Conservation (phyloP, 2,113 vertebrate genomes). For the Festucalex cinctus region DNA sequence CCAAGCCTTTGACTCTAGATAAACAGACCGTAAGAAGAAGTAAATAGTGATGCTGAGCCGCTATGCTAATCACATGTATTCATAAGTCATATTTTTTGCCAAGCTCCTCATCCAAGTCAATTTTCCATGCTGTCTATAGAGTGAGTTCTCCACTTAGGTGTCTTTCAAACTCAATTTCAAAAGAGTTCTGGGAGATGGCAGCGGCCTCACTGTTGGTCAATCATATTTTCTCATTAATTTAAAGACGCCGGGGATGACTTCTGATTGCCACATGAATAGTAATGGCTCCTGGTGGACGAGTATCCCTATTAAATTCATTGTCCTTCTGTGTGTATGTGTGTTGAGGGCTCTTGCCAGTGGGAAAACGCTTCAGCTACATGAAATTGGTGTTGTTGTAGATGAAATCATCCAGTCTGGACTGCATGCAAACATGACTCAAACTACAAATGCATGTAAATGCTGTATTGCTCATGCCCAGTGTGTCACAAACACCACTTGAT, state of each 20-base stretch:
- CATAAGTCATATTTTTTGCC: slow-evolving; percentile 20
- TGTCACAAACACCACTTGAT: slow-evolving; percentile 27
- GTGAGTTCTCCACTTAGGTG: slow-evolving; percentile 33
- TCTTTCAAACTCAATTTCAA: slow-evolving; percentile 70
- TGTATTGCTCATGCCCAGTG: slow-evolving; percentile 5
- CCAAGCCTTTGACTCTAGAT: not conserved
- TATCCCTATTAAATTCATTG: slow-evolving; percentile 59
- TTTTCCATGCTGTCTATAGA: slow-evolving; percentile 49
- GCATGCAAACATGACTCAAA: slow-evolving; percentile 6
- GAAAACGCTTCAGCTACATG: slow-evolving; percentile 37
- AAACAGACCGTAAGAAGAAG: not conserved
- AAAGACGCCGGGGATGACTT: slow-evolving; percentile 59
- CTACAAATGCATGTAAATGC: not conserved
- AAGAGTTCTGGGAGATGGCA: slow-evolving; percentile 53
- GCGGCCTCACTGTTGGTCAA: slow-evolving; percentile 55
- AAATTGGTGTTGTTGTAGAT: slow-evolving; percentile 45
- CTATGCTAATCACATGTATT: not conserved
- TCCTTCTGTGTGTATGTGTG: slow-evolving; percentile 47
- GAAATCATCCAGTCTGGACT: slow-evolving; percentile 57
- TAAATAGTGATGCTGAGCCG: not conserved
- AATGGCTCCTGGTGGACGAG: slow-evolving; percentile 49
- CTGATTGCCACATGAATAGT: slow-evolving; percentile 72
- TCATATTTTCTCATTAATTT: slow-evolving; percentile 73
- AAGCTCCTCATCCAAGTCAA: slow-evolving; percentile 58
- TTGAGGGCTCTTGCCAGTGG: slow-evolving; percentile 43